Evolutionary conservation across 2,113 vertebrate genomes (phyloP), one percentile per base, ranked within the genome.

Genomic region (Crypturellus undulatus): DNA sequence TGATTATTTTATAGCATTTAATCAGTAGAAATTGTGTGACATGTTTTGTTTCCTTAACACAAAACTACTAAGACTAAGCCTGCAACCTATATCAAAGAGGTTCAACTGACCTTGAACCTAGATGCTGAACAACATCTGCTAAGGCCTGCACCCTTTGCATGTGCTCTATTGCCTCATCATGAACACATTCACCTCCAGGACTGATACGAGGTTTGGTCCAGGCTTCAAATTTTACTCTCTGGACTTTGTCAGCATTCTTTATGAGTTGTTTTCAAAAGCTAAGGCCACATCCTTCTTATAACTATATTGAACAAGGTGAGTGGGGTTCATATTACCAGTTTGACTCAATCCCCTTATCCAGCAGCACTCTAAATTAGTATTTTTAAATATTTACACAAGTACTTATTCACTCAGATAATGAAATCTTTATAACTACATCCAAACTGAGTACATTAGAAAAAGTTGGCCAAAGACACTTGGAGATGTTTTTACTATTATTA

Each of bases 381-480:
- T 70, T 65, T 22, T 30, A 21, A 65, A 75, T 17, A 70, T 43
- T 43, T 34, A 17, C 6, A 34, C 21, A 43, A 65, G 26, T 9
- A 42, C 30, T 43, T 54, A 25, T 47, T 63, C 54, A 4, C 54
- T 71, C 51, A 40, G 24, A 67, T 68, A 62, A 32, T 5, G 5
- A 67, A 56, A 34, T 7, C 12, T 38, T 22, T 32, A 26, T 6
- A 24, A 90, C 14, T 12, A n/a, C 22, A 22, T 26, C 26, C 59
- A 43, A 34, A 13, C 16, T 26, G 1, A 3, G 3, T 43, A n/a
- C 17, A 32, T 17, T 30, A 36, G 17, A 84, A 26, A 43, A 67
- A n/a, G 64, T 0, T 1, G 42, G 12, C 42, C 51, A 17, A 58
- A 34, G 10, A 9, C 24, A 34, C 18, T 72, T 2, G 1, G n/a